Evolutionary conservation across 2,888 invertebrate species (phyloP).

Genomic region (Flexamia atlantica): DNA sequence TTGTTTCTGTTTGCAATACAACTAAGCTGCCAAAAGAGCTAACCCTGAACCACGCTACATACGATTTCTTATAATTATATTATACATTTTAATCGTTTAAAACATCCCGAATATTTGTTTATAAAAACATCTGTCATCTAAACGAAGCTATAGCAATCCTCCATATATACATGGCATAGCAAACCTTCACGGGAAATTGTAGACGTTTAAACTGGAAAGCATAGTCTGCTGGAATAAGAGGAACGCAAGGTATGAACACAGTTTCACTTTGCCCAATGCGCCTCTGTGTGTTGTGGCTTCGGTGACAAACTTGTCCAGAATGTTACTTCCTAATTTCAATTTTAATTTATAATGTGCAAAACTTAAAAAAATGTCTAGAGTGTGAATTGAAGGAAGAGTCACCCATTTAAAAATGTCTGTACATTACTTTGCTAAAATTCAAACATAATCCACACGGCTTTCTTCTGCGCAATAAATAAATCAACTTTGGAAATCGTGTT

Average conservation of each 20-base stretch:
- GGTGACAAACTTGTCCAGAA: constrained; percentile 65
- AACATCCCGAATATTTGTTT: constrained; percentile 69
- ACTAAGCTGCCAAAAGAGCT: constrained; percentile 26
- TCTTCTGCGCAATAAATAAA: no score
- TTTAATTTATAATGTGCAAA: no score
- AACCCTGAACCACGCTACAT: constrained; percentile 63
- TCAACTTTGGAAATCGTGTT: no score
- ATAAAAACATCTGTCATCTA: no score
- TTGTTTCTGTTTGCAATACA: not conserved
- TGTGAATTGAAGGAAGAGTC: no score
- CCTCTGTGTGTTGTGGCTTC: constrained; percentile 63
- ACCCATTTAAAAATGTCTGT: no score
- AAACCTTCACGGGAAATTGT: constrained; percentile 71
- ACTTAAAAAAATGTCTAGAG: no score
- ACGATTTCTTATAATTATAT: constrained; percentile 66
- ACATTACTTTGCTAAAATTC: no score
- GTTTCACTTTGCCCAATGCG: constrained; percentile 4
- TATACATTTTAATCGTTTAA: constrained; percentile 60
- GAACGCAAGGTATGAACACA: constrained; percentile 67
- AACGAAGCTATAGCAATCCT: no score
- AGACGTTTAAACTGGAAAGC: constrained; percentile 68
- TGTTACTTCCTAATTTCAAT: no score
- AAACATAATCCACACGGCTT: no score
- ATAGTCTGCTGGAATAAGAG: constrained; percentile 65
- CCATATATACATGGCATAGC: constrained; percentile 67